Base-by-base conservation (phyloP, 2,888 invertebrate genomes). In the Perdita meconis region DNA sequence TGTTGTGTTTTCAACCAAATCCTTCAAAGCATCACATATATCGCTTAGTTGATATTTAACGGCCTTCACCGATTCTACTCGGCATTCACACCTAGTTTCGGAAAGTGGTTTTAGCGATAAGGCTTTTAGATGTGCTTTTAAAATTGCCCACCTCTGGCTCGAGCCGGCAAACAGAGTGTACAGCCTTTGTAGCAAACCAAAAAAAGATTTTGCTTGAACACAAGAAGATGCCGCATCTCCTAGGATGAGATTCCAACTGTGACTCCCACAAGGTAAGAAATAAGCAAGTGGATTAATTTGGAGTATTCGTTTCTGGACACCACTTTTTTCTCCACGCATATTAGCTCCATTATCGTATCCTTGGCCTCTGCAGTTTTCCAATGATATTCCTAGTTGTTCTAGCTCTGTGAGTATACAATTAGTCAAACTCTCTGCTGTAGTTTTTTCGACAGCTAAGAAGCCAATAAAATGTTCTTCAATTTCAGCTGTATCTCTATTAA, bases 401-500 rank as follows among this genome's bases (percentile, higher is more conserved):
- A 65, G 5, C 42, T 40, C 22, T 2, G 40, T 34, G 2, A 53
- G 19, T 22, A 72, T 47, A 26, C 51, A 40, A 1, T 71, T 50
- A 30, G 22, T 53, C 5, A 79, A 22, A 42, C 75, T 60, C 50
- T 51, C 42, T 10, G 71, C 64, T 42, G 75, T 75, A 22, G 75
- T 59, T 24, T 75, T 60, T 22, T 30, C 16, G 30, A 79, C 24
- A 3, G 63, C 47, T 36, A 42, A 42, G 63, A 84, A 84, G 6
- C 76, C 75, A 12, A 80, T 56, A 60, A 82, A 72, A 64, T 63
- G 67, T 68, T 73, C 59, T 1, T 53, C 38, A 51, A 71, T 67
- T 13, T 55, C 47, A 4, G 71, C 59, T 57, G 70, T 47, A 22
- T 70, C 59, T 38, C 40, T 59, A 51, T 69, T 38, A 3, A 60